phyloP scores from a whole-genome alignment of 2,113 vertebrate species.

The Vicugna pacos region DNA sequence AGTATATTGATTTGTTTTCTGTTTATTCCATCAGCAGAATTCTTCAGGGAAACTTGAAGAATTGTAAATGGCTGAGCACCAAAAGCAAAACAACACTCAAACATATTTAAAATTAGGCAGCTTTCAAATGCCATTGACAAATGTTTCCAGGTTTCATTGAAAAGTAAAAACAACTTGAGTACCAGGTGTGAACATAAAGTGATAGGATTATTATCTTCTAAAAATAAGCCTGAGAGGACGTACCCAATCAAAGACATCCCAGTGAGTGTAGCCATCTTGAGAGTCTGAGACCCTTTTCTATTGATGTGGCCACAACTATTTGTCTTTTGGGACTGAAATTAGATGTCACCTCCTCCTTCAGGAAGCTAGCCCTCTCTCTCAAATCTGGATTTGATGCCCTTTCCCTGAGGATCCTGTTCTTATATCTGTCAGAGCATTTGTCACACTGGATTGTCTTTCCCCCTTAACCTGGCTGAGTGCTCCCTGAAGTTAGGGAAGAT shows the following conservation, averaged over 20 bases:
- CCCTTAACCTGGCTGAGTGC: background rate
- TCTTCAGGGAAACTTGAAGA: background rate
- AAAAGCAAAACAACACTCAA: slow-evolving; percentile 11
- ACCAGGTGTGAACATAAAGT: background rate
- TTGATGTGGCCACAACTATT: background rate
- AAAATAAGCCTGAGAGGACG: background rate
- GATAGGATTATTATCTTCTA: background rate
- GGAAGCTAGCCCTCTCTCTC: background rate
- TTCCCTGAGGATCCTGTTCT: background rate
- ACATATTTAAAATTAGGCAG: slow-evolving; percentile 10
- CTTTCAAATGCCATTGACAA: background rate
- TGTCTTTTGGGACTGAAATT: background rate
- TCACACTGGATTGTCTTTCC: background rate
- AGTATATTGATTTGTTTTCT: background rate
- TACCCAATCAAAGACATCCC: background rate
- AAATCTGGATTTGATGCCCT: background rate
- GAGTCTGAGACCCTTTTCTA: background rate
- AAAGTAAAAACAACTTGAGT: slow-evolving; percentile 35
- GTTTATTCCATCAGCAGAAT: background rate
- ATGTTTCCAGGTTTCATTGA: slow-evolving; percentile 38
- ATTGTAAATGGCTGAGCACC: background rate
- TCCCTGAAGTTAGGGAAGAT: background rate
- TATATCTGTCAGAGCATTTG: background rate
- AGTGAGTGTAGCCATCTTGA: background rate
- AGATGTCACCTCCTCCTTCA: background rate